Evolutionary conservation across 2,113 vertebrate species (phyloP).

Genomic region (Taxidea taxus): DNA sequence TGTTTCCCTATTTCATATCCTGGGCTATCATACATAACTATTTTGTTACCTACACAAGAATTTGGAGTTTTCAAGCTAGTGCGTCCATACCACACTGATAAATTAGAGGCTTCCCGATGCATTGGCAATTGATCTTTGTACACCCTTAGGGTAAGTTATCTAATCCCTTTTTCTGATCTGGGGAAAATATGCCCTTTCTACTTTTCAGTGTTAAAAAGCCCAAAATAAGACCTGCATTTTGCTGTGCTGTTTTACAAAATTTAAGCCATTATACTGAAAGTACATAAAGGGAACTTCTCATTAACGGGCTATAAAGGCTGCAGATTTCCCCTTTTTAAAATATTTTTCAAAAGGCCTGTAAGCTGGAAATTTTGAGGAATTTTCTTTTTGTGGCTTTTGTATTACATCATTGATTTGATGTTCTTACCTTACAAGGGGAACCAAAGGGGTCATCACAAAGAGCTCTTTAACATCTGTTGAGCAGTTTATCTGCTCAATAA

Average conservation of each 20-base stretch:
- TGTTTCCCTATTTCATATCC: background rate
- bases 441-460: conserved; percentile 73
- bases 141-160: conserved; percentile 66
- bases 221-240: conserved; percentile 51
- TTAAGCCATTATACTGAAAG: conserved; percentile 73
- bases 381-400: conserved; percentile 68
- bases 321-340: conserved; percentile 54
- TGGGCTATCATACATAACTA: conserved; percentile 36
- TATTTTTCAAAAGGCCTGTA: conserved; percentile 48
- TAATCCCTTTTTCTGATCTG: conserved; percentile 65
- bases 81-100: background rate
- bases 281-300: conserved; percentile 67
- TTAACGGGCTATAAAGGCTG: conserved; percentile 63
- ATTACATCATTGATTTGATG: conserved; percentile 76
- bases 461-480: conserved; percentile 78
- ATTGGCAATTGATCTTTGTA: conserved; percentile 4
- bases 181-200: conserved; percentile 75
- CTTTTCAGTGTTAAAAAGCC: background rate
- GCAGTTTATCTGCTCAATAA: conserved; percentile 68
- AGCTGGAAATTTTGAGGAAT: conserved; percentile 61
- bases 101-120: conserved; percentile 61
- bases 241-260: conserved; percentile 79
- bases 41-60: conserved; percentile 45
- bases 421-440: conserved; percentile 70
- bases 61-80: conserved; percentile 38